Evolutionary conservation across 2,797 vertebrate genomes (phyloP), one percentile per base, ranked within the genome.

Genomic region (Vireo griseus): DNA sequence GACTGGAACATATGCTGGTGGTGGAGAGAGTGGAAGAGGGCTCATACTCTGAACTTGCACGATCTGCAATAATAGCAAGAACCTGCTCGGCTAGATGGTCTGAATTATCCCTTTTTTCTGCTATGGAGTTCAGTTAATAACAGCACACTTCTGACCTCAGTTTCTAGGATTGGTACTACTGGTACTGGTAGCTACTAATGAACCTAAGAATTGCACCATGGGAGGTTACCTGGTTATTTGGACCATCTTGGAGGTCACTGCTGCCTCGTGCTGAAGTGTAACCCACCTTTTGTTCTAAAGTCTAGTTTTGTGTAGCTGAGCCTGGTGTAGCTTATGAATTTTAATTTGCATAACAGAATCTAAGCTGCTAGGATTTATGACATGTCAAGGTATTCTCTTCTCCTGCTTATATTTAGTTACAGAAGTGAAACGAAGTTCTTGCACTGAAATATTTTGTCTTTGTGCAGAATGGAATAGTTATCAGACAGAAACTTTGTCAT

Each of bases 301-400:
- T 55, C 42, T 59, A 3, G 37, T 63, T 92, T 65, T 85, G 63
- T 61, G 11, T 82, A 57, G 40, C 59, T 73, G 28, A 69, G 58
- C 62, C 47, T 89, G 59, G 47, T 13, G 6, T 19, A 67, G 40
- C 45, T 91, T 54, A 67, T 40, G 63, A 82, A 57, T 62, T 20
- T 66, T 86, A 68, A 68, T 13, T 68, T 61, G 8, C 16, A 2
- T 45, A 40, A 62, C 26, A 28, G 37, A 79, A 33, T 78, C 66
- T 74, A 74, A 77, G 20, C 4, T 81, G 6, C 77, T 63, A 65
- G 57, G 48, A 40, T 95, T 94, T 77, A n/a, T 94, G 74, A 48
- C 14, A 4, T 2, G 5, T 31, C n/a, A 33, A 33, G 71, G 31
- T 77, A 11, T 63, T 89, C 14, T 47, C 24, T 74, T 68, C 39